Evolutionary conservation across 2,113 vertebrate species (phyloP).

Genomic region (Zapornia atra): DNA sequence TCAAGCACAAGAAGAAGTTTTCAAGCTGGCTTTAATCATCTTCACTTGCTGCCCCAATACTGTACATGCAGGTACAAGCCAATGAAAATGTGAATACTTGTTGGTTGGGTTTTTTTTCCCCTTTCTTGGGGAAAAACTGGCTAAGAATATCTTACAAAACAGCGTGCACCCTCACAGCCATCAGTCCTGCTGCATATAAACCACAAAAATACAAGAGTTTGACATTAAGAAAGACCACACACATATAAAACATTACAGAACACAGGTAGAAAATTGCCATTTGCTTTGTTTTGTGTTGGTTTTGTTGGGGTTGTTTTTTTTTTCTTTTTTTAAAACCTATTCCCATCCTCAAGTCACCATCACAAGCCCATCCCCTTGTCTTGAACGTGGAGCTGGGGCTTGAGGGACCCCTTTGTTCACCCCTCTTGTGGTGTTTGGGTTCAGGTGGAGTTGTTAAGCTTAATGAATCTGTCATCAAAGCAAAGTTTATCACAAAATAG

Average conservation of each 20-base stretch:
- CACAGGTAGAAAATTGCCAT: constrained; percentile 90
- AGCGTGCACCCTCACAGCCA: constrained; percentile 87
- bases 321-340: constrained; percentile 57
- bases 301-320: not conserved
- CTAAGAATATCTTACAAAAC: constrained; percentile 87
- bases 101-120: not conserved
- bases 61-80: constrained; percentile 84
- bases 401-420: not conserved
- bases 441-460: not conserved
- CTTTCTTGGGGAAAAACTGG: constrained; percentile 55
- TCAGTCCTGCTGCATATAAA: constrained; percentile 94
- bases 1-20: constrained; percentile 50
- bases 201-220: constrained; percentile 91
- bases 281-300: not conserved
- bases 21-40: constrained; percentile 81
- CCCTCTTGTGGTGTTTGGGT: not conserved
- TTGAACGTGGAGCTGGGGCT: constrained; percentile 36
- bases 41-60: constrained; percentile 78
- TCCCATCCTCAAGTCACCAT: constrained; percentile 54
- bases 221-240: constrained; percentile 94
- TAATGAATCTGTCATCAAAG: constrained; percentile 41
- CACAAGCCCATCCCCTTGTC: constrained; percentile 57
- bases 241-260: constrained; percentile 95
- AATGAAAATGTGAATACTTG: constrained; percentile 70
- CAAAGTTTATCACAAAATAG: not conserved